phyloP scores from a whole-genome alignment of 2,888 invertebrate genomes.

The Pyralis farinalis region DNA sequence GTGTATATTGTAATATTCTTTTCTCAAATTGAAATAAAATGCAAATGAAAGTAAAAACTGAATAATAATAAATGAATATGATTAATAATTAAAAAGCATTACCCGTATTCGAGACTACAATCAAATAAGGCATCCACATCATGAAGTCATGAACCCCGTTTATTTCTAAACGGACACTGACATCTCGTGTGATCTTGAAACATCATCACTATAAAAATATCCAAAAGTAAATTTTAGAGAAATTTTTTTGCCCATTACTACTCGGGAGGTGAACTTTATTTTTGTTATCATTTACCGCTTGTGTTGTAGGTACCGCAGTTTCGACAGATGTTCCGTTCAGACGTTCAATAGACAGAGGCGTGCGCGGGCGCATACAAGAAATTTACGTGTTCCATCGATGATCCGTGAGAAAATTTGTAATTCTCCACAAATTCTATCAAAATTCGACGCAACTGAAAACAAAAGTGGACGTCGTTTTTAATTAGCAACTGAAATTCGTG shows the following conservation, averaged over 20 bases:
- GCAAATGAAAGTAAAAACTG: too few species aligned
- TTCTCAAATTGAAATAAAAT: too few species aligned
- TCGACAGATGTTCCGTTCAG: constrained; percentile 43
- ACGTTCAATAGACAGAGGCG: constrained; percentile 25
- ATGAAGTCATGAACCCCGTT: constrained; percentile 15
- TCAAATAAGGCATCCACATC: neutral
- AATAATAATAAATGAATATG: too few species aligned
- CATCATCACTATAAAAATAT: constrained; percentile 12
- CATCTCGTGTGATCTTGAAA: constrained; percentile 30
- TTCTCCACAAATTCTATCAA: too few species aligned
- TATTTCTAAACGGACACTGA: constrained; percentile 25
- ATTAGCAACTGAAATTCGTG: too few species aligned
- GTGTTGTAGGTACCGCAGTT: constrained; percentile 46
- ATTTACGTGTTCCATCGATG: too few species aligned
- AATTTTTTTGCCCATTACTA: constrained; percentile 41
- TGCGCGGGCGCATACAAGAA: constrained; percentile 54
- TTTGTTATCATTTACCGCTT: constrained; percentile 64
- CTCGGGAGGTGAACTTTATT: constrained; percentile 68
- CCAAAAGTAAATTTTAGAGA: constrained; percentile 21
- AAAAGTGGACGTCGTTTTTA: too few species aligned
- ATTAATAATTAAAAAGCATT: too few species aligned
- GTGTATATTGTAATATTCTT: too few species aligned
- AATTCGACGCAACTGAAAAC: too few species aligned
- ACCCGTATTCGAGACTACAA: too few species aligned
- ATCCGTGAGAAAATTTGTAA: too few species aligned